phyloP scores from a whole-genome alignment of 2,113 vertebrate genomes.

The Phrynosoma platyrhinos region DNA sequence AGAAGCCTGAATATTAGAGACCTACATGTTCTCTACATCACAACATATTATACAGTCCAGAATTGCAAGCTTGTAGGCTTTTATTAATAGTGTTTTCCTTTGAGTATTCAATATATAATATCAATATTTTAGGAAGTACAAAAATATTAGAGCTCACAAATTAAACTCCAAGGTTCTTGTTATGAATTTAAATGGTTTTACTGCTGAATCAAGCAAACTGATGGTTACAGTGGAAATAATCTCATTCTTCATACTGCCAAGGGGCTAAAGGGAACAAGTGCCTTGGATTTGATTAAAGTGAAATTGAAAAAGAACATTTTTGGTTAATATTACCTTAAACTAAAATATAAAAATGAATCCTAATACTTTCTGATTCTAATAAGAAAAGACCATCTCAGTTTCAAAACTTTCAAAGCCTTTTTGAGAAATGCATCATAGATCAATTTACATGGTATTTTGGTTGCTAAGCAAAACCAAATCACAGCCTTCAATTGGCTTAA shows the following conservation, averaged over 20 bases:
- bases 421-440: slow-evolving; percentile 83
- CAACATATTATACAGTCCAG: not conserved
- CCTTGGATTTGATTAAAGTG: slow-evolving; percentile 76
- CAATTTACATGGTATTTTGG: slow-evolving; percentile 87
- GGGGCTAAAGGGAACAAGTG: slow-evolving; percentile 65
- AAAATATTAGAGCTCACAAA: not conserved
- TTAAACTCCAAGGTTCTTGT: not conserved
- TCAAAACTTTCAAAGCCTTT: slow-evolving; percentile 81
- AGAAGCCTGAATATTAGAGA: not conserved
- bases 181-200: slow-evolving; percentile 17
- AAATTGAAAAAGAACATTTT: slow-evolving; percentile 80
- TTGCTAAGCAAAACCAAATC: slow-evolving; percentile 85
- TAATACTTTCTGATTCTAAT: slow-evolving; percentile 86
- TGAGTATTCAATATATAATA: not conserved
- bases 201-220: slow-evolving; percentile 27
- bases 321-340: slow-evolving; percentile 83
- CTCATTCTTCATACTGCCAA: slow-evolving; percentile 61
- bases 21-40: not conserved
- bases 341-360: slow-evolving; percentile 81
- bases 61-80: not conserved
- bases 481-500: slow-evolving; percentile 85
- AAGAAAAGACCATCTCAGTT: slow-evolving; percentile 83
- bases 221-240: slow-evolving; percentile 66
- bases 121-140: not conserved
- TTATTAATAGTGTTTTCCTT: not conserved